Evolutionary conservation across 2,797 vertebrate genomes (phyloP).

Genomic region (Danio jaintianensis): DNA sequence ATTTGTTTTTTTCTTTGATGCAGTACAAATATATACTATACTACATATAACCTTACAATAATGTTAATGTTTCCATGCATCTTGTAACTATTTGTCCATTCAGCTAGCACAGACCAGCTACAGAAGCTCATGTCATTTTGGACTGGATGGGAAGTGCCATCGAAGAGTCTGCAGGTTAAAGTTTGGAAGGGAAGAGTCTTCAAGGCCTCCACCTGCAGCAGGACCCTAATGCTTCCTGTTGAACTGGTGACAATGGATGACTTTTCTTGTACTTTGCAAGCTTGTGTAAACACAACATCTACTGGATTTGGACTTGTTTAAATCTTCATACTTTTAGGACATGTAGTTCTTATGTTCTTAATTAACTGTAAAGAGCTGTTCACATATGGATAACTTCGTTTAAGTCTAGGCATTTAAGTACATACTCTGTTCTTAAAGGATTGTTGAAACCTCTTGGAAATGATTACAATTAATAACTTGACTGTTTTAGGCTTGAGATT

Average conservation of each 20-base stretch:
- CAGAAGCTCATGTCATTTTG: conserved; percentile 10
- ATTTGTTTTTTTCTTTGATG: no score
- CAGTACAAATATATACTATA: no score
- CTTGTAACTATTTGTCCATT: background rate
- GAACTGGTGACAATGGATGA: background rate
- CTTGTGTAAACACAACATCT: background rate
- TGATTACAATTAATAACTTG: background rate
- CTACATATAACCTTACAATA: conserved; percentile 1
- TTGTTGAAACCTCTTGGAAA: no score
- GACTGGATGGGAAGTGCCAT: conserved; percentile 1
- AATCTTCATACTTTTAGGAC: background rate
- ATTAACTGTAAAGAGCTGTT: background rate
- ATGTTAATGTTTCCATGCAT: background rate
- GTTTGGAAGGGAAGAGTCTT: background rate
- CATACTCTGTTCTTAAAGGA: no score
- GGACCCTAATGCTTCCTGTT: conserved; percentile 5
- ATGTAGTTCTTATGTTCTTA: background rate
- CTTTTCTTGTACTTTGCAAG: background rate
- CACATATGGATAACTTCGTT: no score
- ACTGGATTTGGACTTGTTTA: conserved; percentile 15
- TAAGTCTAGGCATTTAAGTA: no score
- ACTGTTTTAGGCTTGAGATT: background rate
- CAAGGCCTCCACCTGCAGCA: background rate
- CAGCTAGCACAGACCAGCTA: background rate
- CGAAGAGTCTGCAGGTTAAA: background rate